phyloP scores from a whole-genome alignment of 2,888 invertebrate genomes.

The Acanthosepion pharaonis region DNA sequence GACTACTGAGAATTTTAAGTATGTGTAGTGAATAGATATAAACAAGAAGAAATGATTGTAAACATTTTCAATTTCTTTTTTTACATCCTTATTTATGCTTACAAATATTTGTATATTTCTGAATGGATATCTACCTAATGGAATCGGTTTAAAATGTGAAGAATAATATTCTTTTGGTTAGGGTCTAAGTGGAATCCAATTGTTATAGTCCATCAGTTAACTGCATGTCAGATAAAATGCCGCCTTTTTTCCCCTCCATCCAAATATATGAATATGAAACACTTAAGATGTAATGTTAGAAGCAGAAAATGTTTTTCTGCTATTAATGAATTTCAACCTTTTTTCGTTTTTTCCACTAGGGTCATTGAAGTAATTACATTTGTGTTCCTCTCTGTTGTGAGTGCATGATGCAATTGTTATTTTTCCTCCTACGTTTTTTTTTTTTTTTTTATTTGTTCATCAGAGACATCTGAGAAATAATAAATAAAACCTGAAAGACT shows the following conservation, averaged over 20 bases:
- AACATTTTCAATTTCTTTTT: neutral
- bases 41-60: neutral
- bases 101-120: neutral
- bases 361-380: neutral
- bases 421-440: neutral
- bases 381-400: neutral
- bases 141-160: neutral
- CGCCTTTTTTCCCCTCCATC: no score
- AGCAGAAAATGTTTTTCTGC: neutral
- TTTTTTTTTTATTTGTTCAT: neutral
- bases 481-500: neutral
- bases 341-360: neutral
- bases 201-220: neutral
- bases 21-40: neutral
- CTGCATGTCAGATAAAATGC: neutral
- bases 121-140: neutral
- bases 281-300: neutral
- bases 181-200: neutral
- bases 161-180: slow-evolving; percentile 14
- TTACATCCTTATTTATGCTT: neutral
- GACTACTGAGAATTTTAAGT: neutral
- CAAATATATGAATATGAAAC: neutral
- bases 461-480: neutral
- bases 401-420: neutral
- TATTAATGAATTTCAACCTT: neutral